phyloP scores from a whole-genome alignment of 2,113 vertebrate species.

The Mesembrinibis cayennensis region DNA sequence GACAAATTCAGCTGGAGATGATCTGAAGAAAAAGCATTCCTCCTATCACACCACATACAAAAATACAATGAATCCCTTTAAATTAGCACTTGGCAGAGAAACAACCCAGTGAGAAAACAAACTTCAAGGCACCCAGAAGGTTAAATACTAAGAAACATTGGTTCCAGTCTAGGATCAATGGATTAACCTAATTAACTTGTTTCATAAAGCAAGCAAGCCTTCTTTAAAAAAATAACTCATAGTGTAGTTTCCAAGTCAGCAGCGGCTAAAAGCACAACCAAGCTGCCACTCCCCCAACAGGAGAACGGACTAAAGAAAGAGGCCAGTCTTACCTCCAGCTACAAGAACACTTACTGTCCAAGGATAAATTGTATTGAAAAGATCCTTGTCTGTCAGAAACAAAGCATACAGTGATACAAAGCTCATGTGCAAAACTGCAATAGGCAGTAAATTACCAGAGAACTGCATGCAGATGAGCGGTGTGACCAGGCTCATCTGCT shows the following conservation, averaged over 20 bases:
- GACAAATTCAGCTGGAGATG: slow-evolving; percentile 44
- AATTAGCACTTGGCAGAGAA: slow-evolving; percentile 31
- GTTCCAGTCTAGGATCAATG: background rate
- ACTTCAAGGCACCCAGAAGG: background rate
- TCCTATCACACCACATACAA: background rate
- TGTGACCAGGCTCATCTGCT: background rate
- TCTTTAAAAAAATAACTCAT: background rate
- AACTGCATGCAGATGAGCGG: background rate
- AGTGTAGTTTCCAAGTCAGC: background rate
- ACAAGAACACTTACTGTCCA: background rate
- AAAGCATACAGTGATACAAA: background rate
- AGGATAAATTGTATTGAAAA: background rate
- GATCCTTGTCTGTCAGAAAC: background rate
- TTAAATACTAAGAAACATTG: background rate
- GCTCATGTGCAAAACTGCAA: background rate
- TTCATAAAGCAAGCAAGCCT: background rate
- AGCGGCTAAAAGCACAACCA: background rate
- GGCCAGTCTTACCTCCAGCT: background rate
- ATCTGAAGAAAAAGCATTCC: slow-evolving; percentile 6
- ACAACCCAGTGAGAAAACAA: background rate
- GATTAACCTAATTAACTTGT: background rate
- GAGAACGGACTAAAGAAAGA: background rate
- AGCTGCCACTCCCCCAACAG: background rate
- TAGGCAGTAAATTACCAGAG: background rate
- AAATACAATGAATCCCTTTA: slow-evolving; percentile 27